These are phyloP conservation scores for Euclidia mi DNA, from an alignment of 2,888 invertebrate species.

Conservation along the genomic window DNA sequence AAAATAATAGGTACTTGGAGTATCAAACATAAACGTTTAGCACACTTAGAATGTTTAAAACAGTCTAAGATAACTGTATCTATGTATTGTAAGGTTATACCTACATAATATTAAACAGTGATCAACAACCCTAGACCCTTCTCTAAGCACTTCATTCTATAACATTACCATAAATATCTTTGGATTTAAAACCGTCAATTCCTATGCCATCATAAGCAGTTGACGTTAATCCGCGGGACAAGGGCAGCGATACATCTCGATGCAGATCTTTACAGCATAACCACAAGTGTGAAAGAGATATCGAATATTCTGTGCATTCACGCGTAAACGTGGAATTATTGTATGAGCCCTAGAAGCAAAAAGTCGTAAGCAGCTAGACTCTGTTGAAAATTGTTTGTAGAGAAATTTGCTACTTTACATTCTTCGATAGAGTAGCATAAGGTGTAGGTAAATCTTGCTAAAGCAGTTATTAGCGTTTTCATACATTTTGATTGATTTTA, in stretches of 20 bases:
- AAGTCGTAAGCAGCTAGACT: constrained; percentile 69
- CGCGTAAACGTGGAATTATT: constrained; percentile 87
- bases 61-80: no score
- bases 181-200: constrained; percentile 80
- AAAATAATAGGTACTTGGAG: no score
- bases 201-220: constrained; percentile 83
- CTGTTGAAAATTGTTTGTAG: constrained; percentile 30
- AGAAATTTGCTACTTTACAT: not conserved
- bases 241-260: constrained; percentile 75
- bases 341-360: constrained; percentile 68
- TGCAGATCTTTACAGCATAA: constrained; percentile 75
- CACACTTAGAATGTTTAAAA: no score
- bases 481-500: no score
- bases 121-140: constrained; percentile 30
- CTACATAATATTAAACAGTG: not conserved
- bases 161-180: constrained; percentile 72
- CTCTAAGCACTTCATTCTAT: constrained; percentile 51
- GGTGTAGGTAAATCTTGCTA: no score
- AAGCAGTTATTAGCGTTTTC: no score
- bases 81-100: no score
- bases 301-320: constrained; percentile 87
- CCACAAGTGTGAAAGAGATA: constrained; percentile 81
- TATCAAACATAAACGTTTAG: not conserved
- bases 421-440: no score
- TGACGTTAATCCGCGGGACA: constrained; percentile 84